Conservation (phyloP, 2,113 vertebrate species). For the Dunckerocampus dactyliophorus region DNA sequence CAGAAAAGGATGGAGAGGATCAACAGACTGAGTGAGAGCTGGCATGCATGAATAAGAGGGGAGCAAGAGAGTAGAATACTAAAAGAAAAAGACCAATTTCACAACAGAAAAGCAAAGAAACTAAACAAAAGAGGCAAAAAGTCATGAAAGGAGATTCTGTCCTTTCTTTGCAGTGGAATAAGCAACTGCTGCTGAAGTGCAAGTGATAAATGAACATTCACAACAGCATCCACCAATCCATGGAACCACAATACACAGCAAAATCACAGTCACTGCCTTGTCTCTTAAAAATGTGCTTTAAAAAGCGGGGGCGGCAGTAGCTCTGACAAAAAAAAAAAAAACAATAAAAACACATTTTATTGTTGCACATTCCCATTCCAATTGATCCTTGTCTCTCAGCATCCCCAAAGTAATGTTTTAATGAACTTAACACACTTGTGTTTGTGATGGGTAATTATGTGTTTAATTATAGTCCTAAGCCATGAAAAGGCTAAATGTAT, state of each 20-base stretch:
- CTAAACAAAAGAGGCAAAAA: neutral
- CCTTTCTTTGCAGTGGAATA: neutral
- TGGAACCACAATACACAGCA: constrained; percentile 11
- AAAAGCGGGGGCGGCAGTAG: neutral
- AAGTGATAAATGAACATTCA: constrained; percentile 1
- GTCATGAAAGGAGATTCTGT: constrained; percentile 3
- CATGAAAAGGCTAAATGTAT: neutral
- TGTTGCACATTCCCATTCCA: neutral
- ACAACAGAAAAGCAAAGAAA: neutral
- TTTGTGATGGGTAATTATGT: neutral
- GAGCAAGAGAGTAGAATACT: neutral
- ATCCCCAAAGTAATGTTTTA: neutral
- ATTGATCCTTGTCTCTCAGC: neutral
- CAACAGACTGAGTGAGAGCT: neutral
- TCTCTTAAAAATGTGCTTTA: constrained; percentile 1
- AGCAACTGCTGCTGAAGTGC: neutral
- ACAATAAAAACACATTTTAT: neutral
- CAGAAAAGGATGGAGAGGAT: constrained; percentile 3
- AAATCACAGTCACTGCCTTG: neutral
- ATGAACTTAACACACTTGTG: neutral
- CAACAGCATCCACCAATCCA: constrained; percentile 8
- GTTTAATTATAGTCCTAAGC: neutral
- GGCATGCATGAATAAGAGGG: neutral
- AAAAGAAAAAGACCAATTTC: neutral
- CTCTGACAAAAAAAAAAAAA: neutral